These are phyloP conservation scores for Drosophila kambysellisi DNA, from an alignment of 2,888 invertebrate species.

Conservation along the genomic window DNA sequence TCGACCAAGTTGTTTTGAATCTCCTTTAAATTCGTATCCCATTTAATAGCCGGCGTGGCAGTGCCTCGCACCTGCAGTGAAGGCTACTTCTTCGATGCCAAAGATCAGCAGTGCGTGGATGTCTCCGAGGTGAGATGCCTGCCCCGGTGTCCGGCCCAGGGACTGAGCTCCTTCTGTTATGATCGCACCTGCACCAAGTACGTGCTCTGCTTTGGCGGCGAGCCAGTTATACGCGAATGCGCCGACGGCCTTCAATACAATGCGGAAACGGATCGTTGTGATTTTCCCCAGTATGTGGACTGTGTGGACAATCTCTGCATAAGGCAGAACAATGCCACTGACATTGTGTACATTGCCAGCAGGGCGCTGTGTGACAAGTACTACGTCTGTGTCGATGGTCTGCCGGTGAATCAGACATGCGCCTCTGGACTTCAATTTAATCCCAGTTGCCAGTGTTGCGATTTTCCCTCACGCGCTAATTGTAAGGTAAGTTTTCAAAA, in stretches of 20 bases:
- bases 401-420: slow-evolving; percentile 66
- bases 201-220: slow-evolving; percentile 74
- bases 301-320: slow-evolving; percentile 80
- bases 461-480: slow-evolving; percentile 70
- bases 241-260: slow-evolving; percentile 81
- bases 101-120: slow-evolving; percentile 68
- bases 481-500: slow-evolving; percentile 68
- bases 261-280: slow-evolving; percentile 80
- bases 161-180: slow-evolving; percentile 70
- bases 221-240: slow-evolving; percentile 74
- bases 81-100: slow-evolving; percentile 66
- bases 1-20: neutral
- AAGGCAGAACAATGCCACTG: slow-evolving; percentile 65
- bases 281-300: slow-evolving; percentile 81
- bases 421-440: slow-evolving; percentile 77
- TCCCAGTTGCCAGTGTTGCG: slow-evolving; percentile 68
- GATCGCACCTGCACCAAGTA: slow-evolving; percentile 82
- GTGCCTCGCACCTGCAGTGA: slow-evolving; percentile 60
- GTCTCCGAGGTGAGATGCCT: slow-evolving; percentile 63
- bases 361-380: slow-evolving; percentile 75
- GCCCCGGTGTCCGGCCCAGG: slow-evolving; percentile 62
- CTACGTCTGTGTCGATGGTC: slow-evolving; percentile 80
- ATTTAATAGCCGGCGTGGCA: slow-evolving; percentile 43
- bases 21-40: too few relatives aligned
- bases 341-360: slow-evolving; percentile 76